Evolutionary conservation across 2,888 invertebrate species (phyloP).

Genomic region (Ectemnius lituratus): DNA sequence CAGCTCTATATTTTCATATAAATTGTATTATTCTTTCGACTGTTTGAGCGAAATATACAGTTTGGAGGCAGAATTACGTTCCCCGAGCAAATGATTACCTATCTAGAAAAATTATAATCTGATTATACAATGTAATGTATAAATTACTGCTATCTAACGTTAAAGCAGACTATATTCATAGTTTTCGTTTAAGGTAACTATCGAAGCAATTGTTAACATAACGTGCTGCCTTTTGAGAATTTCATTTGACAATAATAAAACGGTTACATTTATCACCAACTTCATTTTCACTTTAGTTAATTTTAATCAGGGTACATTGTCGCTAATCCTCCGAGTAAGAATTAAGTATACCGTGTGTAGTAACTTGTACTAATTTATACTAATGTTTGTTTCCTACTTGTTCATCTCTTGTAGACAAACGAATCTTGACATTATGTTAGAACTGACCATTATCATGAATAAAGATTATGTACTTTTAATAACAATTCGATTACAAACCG

Average conservation of each 20-base stretch:
- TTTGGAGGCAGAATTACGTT: constrained; percentile 52
- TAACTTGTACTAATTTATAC: constrained; percentile 11
- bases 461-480: constrained; percentile 10
- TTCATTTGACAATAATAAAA: constrained; percentile 56
- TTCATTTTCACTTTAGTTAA: constrained; percentile 21
- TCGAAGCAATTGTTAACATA: constrained; percentile 42
- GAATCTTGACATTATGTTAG: constrained; percentile 13
- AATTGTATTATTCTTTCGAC: constrained; percentile 50
- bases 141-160: constrained; percentile 45
- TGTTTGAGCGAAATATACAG: constrained; percentile 57
- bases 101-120: constrained; percentile 43
- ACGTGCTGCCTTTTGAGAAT: constrained; percentile 48
- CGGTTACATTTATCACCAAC: constrained; percentile 36
- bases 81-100: constrained; percentile 46
- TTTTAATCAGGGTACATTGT: constrained; percentile 17
- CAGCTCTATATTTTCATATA: constrained; percentile 35
- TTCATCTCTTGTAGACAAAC: constrained; percentile 2
- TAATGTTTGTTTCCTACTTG: background rate
- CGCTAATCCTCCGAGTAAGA: constrained; percentile 12
- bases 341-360: constrained; percentile 33
- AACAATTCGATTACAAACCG: background rate
- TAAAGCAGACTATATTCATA: constrained; percentile 43
- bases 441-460: background rate
- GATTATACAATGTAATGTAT: constrained; percentile 43
- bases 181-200: constrained; percentile 46